Evolutionary conservation across 2,113 vertebrate genomes (phyloP).

Genomic region (Alaudala cheleensis): DNA sequence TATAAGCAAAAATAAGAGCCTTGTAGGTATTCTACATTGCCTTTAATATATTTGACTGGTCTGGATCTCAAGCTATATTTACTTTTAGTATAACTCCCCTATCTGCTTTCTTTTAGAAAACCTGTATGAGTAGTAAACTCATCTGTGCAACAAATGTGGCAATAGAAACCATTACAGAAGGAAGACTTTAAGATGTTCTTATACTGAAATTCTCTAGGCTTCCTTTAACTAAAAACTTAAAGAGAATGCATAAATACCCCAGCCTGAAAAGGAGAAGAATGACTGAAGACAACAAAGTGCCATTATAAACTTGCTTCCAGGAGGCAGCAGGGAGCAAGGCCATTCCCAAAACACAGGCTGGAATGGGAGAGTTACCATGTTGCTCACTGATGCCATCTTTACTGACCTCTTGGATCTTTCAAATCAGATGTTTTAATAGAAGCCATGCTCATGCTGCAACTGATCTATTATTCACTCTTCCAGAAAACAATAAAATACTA

Average conservation of each 20-base stretch:
- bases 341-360: background rate
- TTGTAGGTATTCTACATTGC: background rate
- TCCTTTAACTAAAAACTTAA: background rate
- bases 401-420: background rate
- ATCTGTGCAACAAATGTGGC: background rate
- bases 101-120: background rate
- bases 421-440: background rate
- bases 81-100: background rate
- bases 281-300: background rate
- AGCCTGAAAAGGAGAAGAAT: background rate
- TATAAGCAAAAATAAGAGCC: background rate
- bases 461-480: background rate
- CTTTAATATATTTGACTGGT: background rate
- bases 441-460: background rate
- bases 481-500: background rate
- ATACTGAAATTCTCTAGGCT: background rate
- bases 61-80: background rate
- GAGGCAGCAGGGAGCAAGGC: background rate
- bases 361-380: background rate
- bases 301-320: background rate
- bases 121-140: accelerated
- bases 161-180: background rate
- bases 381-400: background rate
- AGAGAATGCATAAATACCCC: background rate
- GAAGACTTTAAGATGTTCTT: background rate